Evolutionary conservation across 2,113 vertebrate genomes (phyloP).

Genomic region (Gymnocephalus cernua): DNA sequence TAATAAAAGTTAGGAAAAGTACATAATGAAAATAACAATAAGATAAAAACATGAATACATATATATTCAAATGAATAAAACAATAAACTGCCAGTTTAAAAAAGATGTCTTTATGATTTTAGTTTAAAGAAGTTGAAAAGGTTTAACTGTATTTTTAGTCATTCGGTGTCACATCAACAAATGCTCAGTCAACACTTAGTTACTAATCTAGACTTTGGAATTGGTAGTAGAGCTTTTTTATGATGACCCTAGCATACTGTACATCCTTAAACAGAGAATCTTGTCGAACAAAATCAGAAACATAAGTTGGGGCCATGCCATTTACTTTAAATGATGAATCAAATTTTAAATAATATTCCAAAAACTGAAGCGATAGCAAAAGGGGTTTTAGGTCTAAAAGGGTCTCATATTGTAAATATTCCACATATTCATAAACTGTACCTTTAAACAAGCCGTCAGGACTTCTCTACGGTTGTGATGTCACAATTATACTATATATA

Average conservation of each 20-base stretch:
- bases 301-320: not conserved
- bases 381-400: too few species aligned
- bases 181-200: not conserved
- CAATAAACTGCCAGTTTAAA: not conserved
- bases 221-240: too few species aligned
- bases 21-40: not conserved
- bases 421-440: too few species aligned
- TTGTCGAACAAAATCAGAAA: not conserved
- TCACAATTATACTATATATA: too few species aligned
- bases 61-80: not conserved
- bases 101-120: not conserved
- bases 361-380: too few species aligned
- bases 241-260: too few species aligned
- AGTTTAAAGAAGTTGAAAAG: not conserved
- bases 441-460: too few species aligned
- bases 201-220: too few species aligned
- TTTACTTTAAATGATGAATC: not conserved
- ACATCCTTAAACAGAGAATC: not conserved
- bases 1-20: not conserved
- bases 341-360: not conserved
- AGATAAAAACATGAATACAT: not conserved
- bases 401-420: too few species aligned
- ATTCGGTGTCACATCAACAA: not conserved
- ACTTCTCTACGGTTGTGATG: too few species aligned
- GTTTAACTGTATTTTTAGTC: not conserved